Conservation (phyloP, 2,797 vertebrate species). For the Lutjanus campechanus region DNA sequence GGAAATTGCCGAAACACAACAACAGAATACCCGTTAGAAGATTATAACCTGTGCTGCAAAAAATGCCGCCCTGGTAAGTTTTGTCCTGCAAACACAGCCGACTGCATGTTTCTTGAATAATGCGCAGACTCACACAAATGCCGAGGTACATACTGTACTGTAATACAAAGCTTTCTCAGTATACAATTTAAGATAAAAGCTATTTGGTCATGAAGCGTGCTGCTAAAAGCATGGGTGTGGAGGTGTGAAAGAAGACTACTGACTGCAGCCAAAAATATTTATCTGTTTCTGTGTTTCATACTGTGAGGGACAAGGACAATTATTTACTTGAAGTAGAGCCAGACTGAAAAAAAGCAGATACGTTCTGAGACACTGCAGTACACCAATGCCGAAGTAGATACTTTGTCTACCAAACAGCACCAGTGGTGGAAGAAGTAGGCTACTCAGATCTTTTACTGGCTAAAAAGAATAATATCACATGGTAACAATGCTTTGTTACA, state of each 20-base stretch:
- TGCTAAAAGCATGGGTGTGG: constrained; percentile 17
- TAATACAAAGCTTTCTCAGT: background rate
- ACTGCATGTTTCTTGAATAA: background rate
- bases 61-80: constrained; percentile 82
- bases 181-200: background rate
- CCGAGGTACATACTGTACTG: background rate
- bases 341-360: background rate
- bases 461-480: background rate
- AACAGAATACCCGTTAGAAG: constrained; percentile 41
- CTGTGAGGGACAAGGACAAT: background rate
- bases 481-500: background rate
- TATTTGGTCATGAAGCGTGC: constrained; percentile 10
- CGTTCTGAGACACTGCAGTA: background rate
- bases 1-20: constrained; percentile 32
- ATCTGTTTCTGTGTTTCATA: background rate
- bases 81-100: background rate
- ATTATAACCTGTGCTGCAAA: constrained; percentile 73
- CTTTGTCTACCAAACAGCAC: background rate
- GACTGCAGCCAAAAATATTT: background rate
- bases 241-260: constrained; percentile 43
- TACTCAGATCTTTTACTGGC: background rate
- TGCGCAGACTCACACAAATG: background rate
- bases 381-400: background rate
- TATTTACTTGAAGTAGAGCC: background rate
- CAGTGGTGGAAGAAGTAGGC: background rate